Evolutionary conservation across 2,113 vertebrate species (phyloP), one percentile per base, ranked within the genome.

Genomic region (Actinemys pallida): DNA sequence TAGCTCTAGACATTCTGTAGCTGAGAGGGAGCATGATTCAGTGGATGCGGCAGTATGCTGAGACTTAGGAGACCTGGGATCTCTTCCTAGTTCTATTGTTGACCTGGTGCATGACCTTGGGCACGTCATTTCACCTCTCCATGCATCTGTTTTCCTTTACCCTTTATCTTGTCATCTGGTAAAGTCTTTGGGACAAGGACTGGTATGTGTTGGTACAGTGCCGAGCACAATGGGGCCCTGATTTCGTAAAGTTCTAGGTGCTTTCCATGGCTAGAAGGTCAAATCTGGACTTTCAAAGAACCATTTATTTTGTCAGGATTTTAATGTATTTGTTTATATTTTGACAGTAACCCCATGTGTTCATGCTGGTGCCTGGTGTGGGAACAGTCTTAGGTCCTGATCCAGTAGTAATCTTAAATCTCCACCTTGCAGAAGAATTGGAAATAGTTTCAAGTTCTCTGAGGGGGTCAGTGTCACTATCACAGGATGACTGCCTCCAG

Each of bases 371-470:
- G 8, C 31, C 7, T 89, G 59, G 49, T 0, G 0, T 17, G 45
- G 29, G 54, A 90, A 83, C 17, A 92, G 16, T 79, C 35, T 4
- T 42, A 86, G 31, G 10, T 83, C 69, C 54, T 86, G 83, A 88
- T 90, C 39, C 45, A 86, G 42, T 11, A 87, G 53, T 88, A 50
- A 83, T 56, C 88, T 78, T 80, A 82, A 95, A 83, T 59, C 27
- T 93, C 75, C 81, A 86, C 39, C 17, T 29, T 90, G 39, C 88
- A 27, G 20, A 54, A 91, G 49, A 24, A 86, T 24, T 47, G 75
- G 79, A 49, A 95, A 84, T 91, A 84, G 20, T 80, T 96, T 91
- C 56, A 39, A 29, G 45, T 86, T 95, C 72, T 76, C 92, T 84
- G 79, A 86, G 62, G 81, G 80, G 47, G 59, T 24, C 0, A 0